phyloP scores from a whole-genome alignment of 2,113 vertebrate species.

The Onychorhynchus coronatus region DNA sequence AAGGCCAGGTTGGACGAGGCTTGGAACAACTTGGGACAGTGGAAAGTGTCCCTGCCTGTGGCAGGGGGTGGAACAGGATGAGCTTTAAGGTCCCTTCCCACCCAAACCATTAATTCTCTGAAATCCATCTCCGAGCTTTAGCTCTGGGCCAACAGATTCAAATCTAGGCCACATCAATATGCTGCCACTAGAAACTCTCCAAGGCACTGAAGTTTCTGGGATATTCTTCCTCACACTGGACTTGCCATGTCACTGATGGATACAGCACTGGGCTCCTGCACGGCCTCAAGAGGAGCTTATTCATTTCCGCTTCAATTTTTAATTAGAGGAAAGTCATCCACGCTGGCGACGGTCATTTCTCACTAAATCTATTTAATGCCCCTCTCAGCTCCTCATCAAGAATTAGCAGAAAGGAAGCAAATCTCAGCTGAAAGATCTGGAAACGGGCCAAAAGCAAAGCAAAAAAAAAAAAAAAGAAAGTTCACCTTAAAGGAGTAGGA shows the following conservation, averaged over 20 bases:
- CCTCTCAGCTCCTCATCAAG: background rate
- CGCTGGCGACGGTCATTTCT: background rate
- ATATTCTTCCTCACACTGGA: background rate
- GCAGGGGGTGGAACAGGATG: background rate
- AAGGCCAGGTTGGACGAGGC: background rate
- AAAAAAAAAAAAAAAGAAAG: background rate
- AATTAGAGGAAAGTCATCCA: slow-evolving; percentile 39
- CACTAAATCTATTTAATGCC: slow-evolving; percentile 15
- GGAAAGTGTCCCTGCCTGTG: background rate
- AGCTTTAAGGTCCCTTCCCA: background rate
- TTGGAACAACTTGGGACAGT: background rate
- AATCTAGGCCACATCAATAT: background rate
- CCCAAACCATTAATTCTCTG: background rate
- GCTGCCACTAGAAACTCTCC: background rate
- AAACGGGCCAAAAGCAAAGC: background rate
- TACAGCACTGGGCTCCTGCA: background rate
- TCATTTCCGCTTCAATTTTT: slow-evolving; percentile 44
- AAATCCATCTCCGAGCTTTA: background rate
- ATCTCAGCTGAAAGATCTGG: background rate
- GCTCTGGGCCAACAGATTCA: background rate
- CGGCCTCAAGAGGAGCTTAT: background rate
- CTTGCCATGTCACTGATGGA: background rate
- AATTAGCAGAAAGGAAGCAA: background rate
- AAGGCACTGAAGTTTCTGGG: background rate
- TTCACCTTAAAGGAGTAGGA: background rate